Conservation (phyloP, 2,113 vertebrate species). For the human region DNA sequence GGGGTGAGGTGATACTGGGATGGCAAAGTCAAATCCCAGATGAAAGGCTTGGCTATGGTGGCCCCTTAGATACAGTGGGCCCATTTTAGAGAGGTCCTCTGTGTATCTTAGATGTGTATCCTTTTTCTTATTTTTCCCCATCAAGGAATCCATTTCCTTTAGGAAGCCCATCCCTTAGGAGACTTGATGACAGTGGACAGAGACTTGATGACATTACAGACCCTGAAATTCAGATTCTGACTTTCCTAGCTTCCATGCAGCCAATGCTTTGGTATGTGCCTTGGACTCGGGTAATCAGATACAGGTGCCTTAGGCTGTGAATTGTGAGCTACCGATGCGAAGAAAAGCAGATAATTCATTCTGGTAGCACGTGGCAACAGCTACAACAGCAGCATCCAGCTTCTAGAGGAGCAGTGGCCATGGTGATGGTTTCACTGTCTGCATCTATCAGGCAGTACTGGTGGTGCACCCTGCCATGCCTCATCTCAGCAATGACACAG, state of each 20-base stretch:
- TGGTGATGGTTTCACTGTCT: fast-evolving
- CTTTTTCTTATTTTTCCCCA: background rate
- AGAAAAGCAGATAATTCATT: background rate
- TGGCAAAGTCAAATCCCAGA: background rate
- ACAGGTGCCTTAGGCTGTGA: background rate
- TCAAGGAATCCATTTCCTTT: background rate
- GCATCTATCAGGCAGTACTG: background rate
- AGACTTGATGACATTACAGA: background rate
- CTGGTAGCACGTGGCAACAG: background rate
- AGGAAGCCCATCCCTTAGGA: background rate
- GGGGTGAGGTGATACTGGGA: background rate
- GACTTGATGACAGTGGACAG: background rate
- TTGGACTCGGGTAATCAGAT: background rate
- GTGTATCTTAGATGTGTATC: fast-evolving
- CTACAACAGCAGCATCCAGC: background rate
- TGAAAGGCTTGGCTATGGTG: background rate
- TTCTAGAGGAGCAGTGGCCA: background rate
- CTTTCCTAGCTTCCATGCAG: background rate
- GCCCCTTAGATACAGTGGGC: background rate
- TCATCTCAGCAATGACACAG: background rate
- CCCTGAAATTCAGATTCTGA: background rate
- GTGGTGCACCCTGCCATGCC: no score
- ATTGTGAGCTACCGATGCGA: no score
- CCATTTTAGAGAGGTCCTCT: background rate
- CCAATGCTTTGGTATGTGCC: background rate